Evolutionary conservation across 2,888 invertebrate species (phyloP).

Genomic region (Machimus rusticus): DNA sequence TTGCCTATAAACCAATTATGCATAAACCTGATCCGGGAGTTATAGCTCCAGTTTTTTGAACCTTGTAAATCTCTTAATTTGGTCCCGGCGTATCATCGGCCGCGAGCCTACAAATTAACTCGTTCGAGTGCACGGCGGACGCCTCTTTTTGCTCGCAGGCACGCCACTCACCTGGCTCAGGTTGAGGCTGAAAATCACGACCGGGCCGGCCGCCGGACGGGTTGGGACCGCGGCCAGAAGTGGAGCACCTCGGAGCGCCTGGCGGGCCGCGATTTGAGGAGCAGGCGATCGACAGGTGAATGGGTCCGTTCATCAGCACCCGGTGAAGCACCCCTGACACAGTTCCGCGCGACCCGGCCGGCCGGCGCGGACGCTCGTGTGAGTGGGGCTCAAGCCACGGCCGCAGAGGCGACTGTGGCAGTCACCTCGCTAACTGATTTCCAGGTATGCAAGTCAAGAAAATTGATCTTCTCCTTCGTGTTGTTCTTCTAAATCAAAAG

Average conservation of each 20-base stretch:
- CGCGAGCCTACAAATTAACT: constrained; percentile 69
- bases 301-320: constrained; percentile 8
- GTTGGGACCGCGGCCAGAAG: constrained; percentile 3
- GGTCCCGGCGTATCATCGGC: constrained; percentile 59
- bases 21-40: constrained; percentile 25
- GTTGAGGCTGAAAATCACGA: constrained; percentile 1
- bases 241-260: neutral
- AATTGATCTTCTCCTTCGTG: constrained; percentile 13
- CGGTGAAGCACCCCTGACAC: constrained; percentile 19
- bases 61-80: constrained; percentile 46
- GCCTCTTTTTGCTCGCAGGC: constrained; percentile 61
- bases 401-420: neutral
- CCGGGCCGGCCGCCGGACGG: neutral
- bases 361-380: neutral
- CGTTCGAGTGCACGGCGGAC: constrained; percentile 66
- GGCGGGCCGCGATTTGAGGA: neutral
- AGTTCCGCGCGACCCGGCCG: neutral
- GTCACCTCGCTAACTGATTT: constrained; percentile 10
- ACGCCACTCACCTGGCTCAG: constrained; percentile 21
- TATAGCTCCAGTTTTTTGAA: constrained; percentile 39
- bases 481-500: constrained; percentile 4
- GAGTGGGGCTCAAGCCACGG: neutral
- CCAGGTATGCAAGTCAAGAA: constrained; percentile 15
- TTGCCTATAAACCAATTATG: constrained; percentile 19
- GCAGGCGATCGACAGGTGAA: neutral